These are phyloP conservation scores for Neoarius graeffei DNA, from an alignment of 2,113 vertebrate genomes.

Conservation along the genomic window DNA sequence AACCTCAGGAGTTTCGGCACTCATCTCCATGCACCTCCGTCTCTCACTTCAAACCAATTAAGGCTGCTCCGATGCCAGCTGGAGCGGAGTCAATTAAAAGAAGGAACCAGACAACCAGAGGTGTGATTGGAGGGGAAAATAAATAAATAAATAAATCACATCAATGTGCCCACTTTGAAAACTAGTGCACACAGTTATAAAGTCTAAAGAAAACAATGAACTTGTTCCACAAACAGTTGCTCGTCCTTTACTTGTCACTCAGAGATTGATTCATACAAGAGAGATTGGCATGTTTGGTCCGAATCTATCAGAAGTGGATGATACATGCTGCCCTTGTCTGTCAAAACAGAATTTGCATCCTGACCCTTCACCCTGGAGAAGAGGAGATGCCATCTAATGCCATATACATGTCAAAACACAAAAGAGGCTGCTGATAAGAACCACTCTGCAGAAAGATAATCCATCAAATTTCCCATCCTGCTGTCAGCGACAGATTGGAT, in stretches of 20 bases:
- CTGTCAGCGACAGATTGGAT: conserved; percentile 41
- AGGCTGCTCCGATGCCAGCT: conserved; percentile 27
- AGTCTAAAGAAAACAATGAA: not conserved
- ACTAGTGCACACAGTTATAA: not conserved
- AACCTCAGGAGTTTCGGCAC: not conserved
- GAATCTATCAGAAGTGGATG: conserved; percentile 25
- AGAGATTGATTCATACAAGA: not conserved
- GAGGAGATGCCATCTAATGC: conserved; percentile 9
- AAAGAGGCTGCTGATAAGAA: conserved; percentile 42
- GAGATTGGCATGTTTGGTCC: conserved; percentile 43
- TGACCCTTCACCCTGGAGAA: conserved; percentile 39
- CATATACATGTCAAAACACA: conserved; percentile 41
- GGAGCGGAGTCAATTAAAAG: conserved; percentile 41
- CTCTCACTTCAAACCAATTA: conserved; percentile 51
- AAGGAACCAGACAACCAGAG: not conserved
- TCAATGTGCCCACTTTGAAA: conserved; percentile 24
- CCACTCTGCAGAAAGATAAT: conserved; percentile 39
- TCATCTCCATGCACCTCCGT: conserved; percentile 27
- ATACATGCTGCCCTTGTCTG: conserved; percentile 40
- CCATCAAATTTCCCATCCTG: conserved; percentile 43
- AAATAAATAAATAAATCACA: not conserved
- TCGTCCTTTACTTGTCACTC: conserved; percentile 10
- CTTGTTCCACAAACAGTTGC: not conserved
- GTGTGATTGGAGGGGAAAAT: not conserved
- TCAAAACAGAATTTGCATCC: conserved; percentile 49